phyloP scores from a whole-genome alignment of 2,797 vertebrate genomes.

The Ctenochaetus hawaiiensis region DNA sequence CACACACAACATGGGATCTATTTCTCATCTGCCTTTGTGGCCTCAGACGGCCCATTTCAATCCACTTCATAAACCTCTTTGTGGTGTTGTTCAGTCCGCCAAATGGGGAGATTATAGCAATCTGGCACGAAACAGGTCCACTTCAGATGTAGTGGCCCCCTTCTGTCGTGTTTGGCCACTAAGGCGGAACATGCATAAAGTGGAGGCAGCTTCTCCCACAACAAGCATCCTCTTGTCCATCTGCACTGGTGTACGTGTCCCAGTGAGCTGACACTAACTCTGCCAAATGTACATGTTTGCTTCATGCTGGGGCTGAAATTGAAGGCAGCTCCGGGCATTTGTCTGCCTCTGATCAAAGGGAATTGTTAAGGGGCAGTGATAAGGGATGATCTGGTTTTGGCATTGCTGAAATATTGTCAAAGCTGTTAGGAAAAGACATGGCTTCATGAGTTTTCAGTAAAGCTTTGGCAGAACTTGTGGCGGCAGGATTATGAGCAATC shows the following conservation, averaged over 20 bases:
- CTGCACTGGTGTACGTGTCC: conserved; percentile 20
- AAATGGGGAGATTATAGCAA: conserved; percentile 79
- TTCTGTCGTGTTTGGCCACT: conserved; percentile 52
- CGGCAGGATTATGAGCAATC: conserved; percentile 46
- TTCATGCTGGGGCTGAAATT: conserved; percentile 35
- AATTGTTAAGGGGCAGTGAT: conserved; percentile 21
- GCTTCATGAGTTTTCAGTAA: conserved; percentile 28
- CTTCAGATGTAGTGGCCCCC: conserved; percentile 63
- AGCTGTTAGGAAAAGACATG: conserved; percentile 20
- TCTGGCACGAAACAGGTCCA: conserved; percentile 69
- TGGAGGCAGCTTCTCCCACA: conserved; percentile 23
- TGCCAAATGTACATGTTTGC: conserved; percentile 33
- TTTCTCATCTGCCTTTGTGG: conserved; percentile 38
- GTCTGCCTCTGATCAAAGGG: conserved; percentile 40
- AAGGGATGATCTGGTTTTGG: conserved; percentile 35
- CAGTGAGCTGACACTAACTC: conserved; percentile 4
- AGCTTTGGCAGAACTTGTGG: conserved; percentile 46
- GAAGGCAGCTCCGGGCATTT: conserved; percentile 7
- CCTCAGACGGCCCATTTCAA: conserved; percentile 43
- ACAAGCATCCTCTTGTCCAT: conserved; percentile 34
- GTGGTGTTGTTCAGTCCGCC: conserved; percentile 48
- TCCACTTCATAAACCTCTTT: conserved; percentile 72
- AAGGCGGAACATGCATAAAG: conserved; percentile 13
- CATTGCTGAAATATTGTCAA: conserved; percentile 32
- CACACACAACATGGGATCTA: conserved; percentile 11